phyloP scores from a whole-genome alignment of 2,888 invertebrate genomes.

The Catocala nupta region DNA sequence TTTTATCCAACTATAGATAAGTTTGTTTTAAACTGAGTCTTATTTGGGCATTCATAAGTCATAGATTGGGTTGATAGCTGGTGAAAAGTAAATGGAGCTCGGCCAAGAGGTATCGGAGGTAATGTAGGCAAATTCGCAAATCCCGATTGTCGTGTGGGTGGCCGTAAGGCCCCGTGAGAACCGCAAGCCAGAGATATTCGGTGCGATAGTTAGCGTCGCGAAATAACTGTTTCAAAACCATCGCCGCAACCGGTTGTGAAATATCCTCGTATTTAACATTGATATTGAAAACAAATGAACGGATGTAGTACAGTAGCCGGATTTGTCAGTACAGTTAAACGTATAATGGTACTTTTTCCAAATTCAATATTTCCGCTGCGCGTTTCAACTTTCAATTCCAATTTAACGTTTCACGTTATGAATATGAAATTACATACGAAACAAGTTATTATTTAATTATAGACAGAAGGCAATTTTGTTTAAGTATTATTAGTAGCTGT shows the following conservation, averaged over 20 bases:
- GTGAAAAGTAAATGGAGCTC: slow-evolving; percentile 37
- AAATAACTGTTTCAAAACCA: slow-evolving; percentile 63
- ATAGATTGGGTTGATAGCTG: slow-evolving; percentile 29
- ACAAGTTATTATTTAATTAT: no score
- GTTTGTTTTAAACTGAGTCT: slow-evolving; percentile 33
- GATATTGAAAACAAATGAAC: slow-evolving; percentile 45
- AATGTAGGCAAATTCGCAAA: slow-evolving; percentile 65
- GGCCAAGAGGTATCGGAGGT: slow-evolving; percentile 51
- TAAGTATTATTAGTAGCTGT: no score
- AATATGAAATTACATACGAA: neutral
- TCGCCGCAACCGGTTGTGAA: slow-evolving; percentile 47
- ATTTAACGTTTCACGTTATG: neutral
- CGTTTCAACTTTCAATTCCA: slow-evolving; percentile 15
- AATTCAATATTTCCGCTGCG: slow-evolving; percentile 6
- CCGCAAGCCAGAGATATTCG: slow-evolving; percentile 49
- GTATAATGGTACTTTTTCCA: slow-evolving; percentile 8
- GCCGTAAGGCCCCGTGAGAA: slow-evolving; percentile 63
- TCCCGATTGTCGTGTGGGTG: slow-evolving; percentile 62
- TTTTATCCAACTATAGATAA: slow-evolving; percentile 29
- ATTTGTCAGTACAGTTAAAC: slow-evolving; percentile 17
- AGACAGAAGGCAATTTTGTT: no score
- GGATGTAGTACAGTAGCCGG: slow-evolving; percentile 15
- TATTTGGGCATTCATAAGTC: slow-evolving; percentile 42
- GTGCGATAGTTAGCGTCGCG: slow-evolving; percentile 52
- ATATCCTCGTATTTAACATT: slow-evolving; percentile 46